Conservation (phyloP, 2,113 vertebrate species). For the Rhinogobius similis region DNA sequence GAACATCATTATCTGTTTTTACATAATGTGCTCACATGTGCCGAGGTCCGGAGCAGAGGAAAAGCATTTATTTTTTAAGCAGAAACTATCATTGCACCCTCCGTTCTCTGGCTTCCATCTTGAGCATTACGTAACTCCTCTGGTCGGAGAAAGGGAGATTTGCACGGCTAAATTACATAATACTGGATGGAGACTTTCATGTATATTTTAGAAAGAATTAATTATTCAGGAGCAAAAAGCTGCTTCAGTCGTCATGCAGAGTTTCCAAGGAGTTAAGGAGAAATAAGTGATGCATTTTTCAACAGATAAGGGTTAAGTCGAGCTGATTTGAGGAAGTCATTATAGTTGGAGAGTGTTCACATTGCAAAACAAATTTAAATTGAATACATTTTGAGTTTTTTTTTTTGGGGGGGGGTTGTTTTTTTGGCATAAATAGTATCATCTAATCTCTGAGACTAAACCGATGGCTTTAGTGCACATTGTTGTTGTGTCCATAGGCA, state of each 20-base stretch:
- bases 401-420: too few relatives aligned
- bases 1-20: slow-evolving; percentile 44
- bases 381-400: neutral
- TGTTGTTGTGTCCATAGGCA: too few relatives aligned
- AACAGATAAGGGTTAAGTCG: neutral
- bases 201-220: slow-evolving; percentile 60
- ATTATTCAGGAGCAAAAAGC: slow-evolving; percentile 50
- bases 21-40: slow-evolving; percentile 45
- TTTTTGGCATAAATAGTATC: too few relatives aligned
- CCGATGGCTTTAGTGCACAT: too few relatives aligned
- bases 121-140: slow-evolving; percentile 41
- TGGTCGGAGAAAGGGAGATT: slow-evolving; percentile 25
- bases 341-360: too few relatives aligned
- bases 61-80: slow-evolving; percentile 32
- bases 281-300: neutral
- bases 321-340: neutral
- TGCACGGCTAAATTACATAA: slow-evolving; percentile 50
- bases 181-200: slow-evolving; percentile 57
- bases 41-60: slow-evolving; percentile 15
- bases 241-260: slow-evolving; percentile 5
- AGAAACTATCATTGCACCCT: slow-evolving; percentile 38
- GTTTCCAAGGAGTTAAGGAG: neutral
- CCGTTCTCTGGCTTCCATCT: slow-evolving; percentile 36
- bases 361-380: neutral
- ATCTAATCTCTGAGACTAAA: too few relatives aligned